These are phyloP conservation scores for Poeciliopsis gracilis DNA, from an alignment of 2,797 vertebrate genomes.

Conservation along the genomic window DNA sequence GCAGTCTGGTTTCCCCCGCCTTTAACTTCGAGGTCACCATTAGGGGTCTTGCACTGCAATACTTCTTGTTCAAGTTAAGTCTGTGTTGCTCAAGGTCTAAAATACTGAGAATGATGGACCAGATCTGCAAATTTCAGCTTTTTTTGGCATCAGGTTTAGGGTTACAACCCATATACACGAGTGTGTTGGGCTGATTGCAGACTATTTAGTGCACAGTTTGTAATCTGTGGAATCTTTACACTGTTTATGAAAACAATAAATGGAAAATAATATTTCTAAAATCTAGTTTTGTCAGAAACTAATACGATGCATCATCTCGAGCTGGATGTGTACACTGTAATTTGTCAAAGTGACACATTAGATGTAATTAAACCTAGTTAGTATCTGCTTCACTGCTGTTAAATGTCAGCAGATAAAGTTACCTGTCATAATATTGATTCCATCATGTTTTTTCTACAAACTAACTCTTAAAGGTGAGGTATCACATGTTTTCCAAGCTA, in stretches of 20 bases:
- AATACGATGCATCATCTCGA: neutral
- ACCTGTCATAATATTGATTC: neutral
- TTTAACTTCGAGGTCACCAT: neutral
- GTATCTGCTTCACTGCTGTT: neutral
- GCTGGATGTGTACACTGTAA: neutral
- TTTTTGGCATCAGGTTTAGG: neutral
- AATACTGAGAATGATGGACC: neutral
- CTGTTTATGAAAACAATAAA: neutral
- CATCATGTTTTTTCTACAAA: neutral
- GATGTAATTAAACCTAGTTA: neutral
- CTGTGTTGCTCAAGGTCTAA: neutral
- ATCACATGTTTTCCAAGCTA: no score
- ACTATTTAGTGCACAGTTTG: neutral
- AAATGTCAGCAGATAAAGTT: neutral
- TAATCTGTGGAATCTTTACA: neutral
- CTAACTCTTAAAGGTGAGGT: neutral
- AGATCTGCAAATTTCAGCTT: neutral
- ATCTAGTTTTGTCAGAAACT: neutral
- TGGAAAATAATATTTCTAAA: neutral
- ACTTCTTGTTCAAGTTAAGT: neutral
- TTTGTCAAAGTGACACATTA: neutral
- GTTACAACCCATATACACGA: no score
- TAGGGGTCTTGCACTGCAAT: neutral
- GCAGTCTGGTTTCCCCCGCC: neutral
- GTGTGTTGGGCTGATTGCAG: no score